Conservation (phyloP, 1,140 invertebrate species). For the Drosophila nannoptera region DNA sequence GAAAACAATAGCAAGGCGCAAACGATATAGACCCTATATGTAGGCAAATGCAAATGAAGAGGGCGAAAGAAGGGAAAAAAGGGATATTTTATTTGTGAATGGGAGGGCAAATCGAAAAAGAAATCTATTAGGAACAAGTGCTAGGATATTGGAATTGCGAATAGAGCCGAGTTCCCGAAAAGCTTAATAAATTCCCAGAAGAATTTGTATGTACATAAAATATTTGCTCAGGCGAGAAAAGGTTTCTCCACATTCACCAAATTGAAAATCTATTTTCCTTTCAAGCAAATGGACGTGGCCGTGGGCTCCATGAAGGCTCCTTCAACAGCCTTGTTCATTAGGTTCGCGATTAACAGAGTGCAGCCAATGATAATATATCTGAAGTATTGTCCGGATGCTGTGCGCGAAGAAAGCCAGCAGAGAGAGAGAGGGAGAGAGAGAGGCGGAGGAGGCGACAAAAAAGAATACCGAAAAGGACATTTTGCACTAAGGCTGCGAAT, state of each 20-base stretch:
- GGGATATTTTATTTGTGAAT: neutral
- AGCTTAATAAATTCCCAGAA: no score
- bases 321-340: constrained; percentile 19
- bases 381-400: no score
- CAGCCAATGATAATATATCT: constrained; percentile 17
- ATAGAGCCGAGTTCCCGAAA: no score
- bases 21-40: neutral
- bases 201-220: no score
- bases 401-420: neutral
- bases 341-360: constrained; percentile 15
- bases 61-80: neutral
- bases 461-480: neutral
- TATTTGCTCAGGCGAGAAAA: no score
- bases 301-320: neutral
- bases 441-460: neutral
- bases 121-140: no score
- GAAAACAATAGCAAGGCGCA: neutral
- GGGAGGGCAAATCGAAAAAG: no score
- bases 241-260: no score
- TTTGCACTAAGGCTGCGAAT: constrained; percentile 37
- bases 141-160: no score
- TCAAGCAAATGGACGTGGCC: no score
- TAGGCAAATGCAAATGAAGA: neutral
- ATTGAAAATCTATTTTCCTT: no score
- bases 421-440: neutral